A percentile compares a stretch with the other conserved stretches of the same genome.
These are phyloP conservation scores for Mustelus asterias DNA, from an alignment of 2,113 vertebrate species.

Conservation along the genomic window DNA sequence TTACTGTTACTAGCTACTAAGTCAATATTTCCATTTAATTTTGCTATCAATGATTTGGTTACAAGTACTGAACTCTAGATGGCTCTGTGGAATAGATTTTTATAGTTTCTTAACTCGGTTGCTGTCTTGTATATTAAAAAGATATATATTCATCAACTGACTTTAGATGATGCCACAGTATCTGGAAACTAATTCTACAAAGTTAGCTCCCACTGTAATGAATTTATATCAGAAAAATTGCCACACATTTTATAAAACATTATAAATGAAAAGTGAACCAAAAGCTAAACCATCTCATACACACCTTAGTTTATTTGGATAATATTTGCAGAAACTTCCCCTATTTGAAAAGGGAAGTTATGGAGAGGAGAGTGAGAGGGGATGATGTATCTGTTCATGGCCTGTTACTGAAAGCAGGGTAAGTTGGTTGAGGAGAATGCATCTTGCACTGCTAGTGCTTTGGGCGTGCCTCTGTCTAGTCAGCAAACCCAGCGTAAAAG, in stretches of 20 bases:
- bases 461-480: background rate
- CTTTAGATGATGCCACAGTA: background rate
- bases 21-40: background rate
- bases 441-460: background rate
- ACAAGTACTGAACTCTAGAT: background rate
- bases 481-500: background rate
- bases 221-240: background rate
- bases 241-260: background rate
- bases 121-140: background rate
- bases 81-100: background rate
- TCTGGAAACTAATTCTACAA: background rate
- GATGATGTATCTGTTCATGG: background rate
- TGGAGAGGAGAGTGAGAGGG: background rate
- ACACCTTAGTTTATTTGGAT: background rate
- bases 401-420: background rate
- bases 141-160: background rate
- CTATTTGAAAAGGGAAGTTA: background rate
- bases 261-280: background rate
- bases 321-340: background rate
- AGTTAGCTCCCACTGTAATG: background rate
- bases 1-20: background rate
- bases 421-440: background rate
- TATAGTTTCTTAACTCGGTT: background rate
- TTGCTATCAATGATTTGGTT: background rate
- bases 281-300: background rate